Evolutionary conservation across 2,888 invertebrate species (phyloP).

Genomic region (Melikaiella ostensackeni): DNA sequence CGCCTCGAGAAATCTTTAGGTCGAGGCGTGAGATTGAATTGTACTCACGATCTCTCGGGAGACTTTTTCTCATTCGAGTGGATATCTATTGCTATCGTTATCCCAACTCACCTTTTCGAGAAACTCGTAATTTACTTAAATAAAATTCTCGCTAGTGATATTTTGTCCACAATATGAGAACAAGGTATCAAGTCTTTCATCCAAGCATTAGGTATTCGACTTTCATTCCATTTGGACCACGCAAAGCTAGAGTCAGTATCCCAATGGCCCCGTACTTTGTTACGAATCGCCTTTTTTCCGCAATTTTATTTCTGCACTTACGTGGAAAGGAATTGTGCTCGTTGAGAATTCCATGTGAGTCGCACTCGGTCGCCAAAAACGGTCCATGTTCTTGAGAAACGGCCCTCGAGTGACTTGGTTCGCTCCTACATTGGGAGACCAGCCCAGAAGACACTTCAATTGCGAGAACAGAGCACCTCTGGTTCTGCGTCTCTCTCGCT

Average conservation of each 20-base stretch:
- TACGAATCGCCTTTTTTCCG: background rate
- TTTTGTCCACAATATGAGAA: background rate
- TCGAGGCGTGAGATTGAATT: background rate
- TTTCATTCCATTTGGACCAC: constrained; percentile 12
- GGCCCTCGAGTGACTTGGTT: constrained; percentile 52
- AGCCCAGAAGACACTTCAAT: constrained; percentile 63
- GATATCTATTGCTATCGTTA: constrained; percentile 10
- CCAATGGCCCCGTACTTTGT: constrained; percentile 6
- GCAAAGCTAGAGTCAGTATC: background rate
- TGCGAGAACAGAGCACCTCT: constrained; percentile 52
- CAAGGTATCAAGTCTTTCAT: background rate
- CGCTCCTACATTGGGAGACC: constrained; percentile 39
- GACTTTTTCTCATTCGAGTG: background rate
- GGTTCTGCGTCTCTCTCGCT: background rate
- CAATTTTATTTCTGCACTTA: constrained; percentile 46
- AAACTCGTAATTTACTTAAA: background rate
- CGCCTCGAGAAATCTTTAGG: background rate
- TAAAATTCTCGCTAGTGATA: background rate
- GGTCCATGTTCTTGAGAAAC: constrained; percentile 51
- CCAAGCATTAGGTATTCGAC: background rate
- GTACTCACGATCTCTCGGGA: background rate
- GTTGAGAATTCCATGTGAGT: constrained; percentile 45
- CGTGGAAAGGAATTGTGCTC: constrained; percentile 54
- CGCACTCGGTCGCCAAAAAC: constrained; percentile 49
- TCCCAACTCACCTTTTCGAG: background rate